phyloP scores from a whole-genome alignment of 2,888 invertebrate genomes.

The Quadriops clusia region DNA sequence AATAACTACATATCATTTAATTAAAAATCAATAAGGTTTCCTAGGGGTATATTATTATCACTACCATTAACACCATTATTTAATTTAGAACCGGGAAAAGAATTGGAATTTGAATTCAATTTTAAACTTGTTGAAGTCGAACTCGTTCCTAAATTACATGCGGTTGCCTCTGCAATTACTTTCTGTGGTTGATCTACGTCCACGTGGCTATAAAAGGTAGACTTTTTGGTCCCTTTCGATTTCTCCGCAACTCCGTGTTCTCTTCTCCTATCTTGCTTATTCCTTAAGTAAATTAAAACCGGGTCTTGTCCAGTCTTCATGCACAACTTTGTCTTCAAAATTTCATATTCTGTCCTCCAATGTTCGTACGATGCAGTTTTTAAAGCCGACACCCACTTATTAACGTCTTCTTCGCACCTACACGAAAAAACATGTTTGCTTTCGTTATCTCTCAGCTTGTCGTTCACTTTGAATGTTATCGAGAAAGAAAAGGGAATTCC shows the following conservation, averaged over 20 bases:
- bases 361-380: conserved; percentile 62
- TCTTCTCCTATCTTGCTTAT: conserved; percentile 21
- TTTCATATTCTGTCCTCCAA: conserved; percentile 49
- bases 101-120: too few species aligned
- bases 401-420: conserved; percentile 55
- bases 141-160: too few species aligned
- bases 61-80: too few species aligned
- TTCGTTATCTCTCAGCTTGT: conserved; percentile 41
- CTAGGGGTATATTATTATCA: conserved; percentile 10
- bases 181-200: conserved; percentile 17
- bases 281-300: conserved; percentile 29
- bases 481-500: conserved; percentile 65
- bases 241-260: conserved; percentile 16
- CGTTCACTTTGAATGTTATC: conserved; percentile 47
- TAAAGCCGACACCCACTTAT: conserved; percentile 57
- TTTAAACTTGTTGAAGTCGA: too few species aligned
- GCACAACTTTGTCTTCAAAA: conserved; percentile 54
- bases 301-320: conserved; percentile 54
- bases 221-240: conserved; percentile 22
- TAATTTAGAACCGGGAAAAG: too few species aligned
- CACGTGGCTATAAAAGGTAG: conserved; percentile 31
- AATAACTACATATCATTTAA: too few species aligned
- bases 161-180: conserved; percentile 1
- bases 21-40: conserved; percentile 16
- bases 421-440: conserved; percentile 57